A percentile compares a stretch with the other conserved stretches of the same genome.
Evolutionary conservation across 1,140 invertebrate species (phyloP).

Genomic region (Microvelia longipes): DNA sequence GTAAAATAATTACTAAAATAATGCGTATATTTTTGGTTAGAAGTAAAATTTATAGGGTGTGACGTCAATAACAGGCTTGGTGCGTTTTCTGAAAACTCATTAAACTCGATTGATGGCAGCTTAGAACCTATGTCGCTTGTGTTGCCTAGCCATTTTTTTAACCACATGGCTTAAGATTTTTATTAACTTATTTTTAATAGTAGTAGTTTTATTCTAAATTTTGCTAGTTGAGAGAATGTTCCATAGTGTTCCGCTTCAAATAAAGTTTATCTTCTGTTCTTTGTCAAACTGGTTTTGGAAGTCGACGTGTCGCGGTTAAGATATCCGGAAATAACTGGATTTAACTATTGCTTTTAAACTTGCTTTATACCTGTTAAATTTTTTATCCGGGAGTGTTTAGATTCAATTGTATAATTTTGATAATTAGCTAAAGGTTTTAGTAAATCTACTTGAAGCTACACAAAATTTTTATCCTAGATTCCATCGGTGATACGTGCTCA

Average conservation of each 20-base stretch:
- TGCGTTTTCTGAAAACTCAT: not conserved
- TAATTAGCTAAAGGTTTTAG: too few species aligned
- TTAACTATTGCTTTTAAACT: conserved; percentile 6
- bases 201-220: not conserved
- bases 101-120: not conserved
- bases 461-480: conserved; percentile 1
- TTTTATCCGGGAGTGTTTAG: not conserved
- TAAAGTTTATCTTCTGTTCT: not conserved
- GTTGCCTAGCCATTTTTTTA: conserved; percentile 10
- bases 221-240: conserved; percentile 2
- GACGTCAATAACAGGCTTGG: conserved; percentile 14
- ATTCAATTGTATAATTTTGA: too few species aligned
- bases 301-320: conserved; percentile 17
- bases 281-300: not conserved
- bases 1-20: too few species aligned
- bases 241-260: not conserved
- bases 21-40: too few species aligned
- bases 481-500: not conserved
- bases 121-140: conserved; percentile 6
- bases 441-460: not conserved
- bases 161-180: conserved; percentile 15
- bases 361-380: conserved; percentile 3
- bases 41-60: conserved; percentile 1
- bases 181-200: not conserved
- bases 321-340: conserved; percentile 21